Conservation (phyloP, 2,113 vertebrate genomes). For the Eleginops maclovinus region DNA sequence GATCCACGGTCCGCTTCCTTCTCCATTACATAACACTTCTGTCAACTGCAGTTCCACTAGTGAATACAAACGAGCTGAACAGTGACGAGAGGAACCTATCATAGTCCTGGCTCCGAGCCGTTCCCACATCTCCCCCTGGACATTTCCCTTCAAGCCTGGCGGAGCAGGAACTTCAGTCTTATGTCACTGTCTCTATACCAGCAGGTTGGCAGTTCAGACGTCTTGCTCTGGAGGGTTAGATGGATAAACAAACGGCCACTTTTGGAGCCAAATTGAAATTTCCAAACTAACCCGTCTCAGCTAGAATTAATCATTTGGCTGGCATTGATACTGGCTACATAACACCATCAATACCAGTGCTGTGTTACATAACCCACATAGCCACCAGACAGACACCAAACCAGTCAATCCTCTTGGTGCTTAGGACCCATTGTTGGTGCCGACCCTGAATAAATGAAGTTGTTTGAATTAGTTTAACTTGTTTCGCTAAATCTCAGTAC, state of each 20-base stretch:
- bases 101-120: background rate
- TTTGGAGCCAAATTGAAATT: background rate
- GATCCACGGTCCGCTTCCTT: conserved; percentile 45
- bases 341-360: background rate
- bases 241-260: background rate
- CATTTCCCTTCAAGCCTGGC: conserved; percentile 27
- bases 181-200: conserved; percentile 7
- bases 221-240: conserved; percentile 1
- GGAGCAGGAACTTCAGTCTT: conserved; percentile 22
- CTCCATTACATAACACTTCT: conserved; percentile 57
- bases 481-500: background rate
- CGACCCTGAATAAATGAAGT: background rate
- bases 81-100: conserved; percentile 19
- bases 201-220: background rate
- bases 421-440: background rate
- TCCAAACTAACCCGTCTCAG: background rate
- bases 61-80: conserved; percentile 44
- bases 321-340: background rate
- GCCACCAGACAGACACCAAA: background rate
- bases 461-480: background rate
- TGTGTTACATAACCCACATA: background rate
- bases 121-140: background rate
- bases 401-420: background rate
- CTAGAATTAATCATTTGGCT: background rate
- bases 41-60: conserved; percentile 37